Percentiles rank a stretch among this genome's conserved stretches.
phyloP scores from a whole-genome alignment of 2,797 vertebrate genomes.

The Chrosomus eos region DNA sequence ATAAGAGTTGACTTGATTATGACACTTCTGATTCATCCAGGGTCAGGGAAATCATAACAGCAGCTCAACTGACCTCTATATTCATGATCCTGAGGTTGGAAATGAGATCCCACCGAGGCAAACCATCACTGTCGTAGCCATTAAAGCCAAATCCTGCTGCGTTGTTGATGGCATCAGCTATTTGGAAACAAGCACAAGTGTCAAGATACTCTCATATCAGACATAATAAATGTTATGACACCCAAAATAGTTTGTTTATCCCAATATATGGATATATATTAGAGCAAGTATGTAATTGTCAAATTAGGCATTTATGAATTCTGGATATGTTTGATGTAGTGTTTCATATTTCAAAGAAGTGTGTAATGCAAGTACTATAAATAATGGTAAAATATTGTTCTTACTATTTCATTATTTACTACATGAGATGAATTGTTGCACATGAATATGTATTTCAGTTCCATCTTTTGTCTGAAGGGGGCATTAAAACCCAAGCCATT shows the following conservation, averaged over 20 bases:
- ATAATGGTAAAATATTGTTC: not conserved
- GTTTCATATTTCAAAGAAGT: not conserved
- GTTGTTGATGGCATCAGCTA: conserved; percentile 95
- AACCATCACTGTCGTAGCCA: conserved; percentile 85
- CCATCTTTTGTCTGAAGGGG: conserved; percentile 39
- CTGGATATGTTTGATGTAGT: not conserved
- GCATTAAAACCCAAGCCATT: conserved; percentile 31
- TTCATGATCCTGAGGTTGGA: conserved; percentile 91
- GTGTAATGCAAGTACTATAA: not conserved
- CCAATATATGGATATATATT: no score
- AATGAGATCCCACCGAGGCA: conserved; percentile 87
- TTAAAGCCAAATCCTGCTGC: conserved; percentile 94
- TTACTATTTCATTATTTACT: not conserved
- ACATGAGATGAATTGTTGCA: not conserved
- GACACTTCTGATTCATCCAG: not conserved
- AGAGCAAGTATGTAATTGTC: not conserved
- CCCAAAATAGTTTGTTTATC: not conserved
- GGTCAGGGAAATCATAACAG: not conserved
- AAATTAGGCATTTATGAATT: not conserved
- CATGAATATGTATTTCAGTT: not conserved
- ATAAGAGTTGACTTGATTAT: not conserved
- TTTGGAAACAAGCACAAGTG: conserved; percentile 24
- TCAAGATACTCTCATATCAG: not conserved
- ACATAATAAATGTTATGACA: not conserved
- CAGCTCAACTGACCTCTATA: conserved; percentile 85